Percentiles rank a stretch among this genome's conserved stretches.
These are phyloP conservation scores for Mirounga angustirostris DNA, from an alignment of 2,113 vertebrate genomes.

Conservation along the genomic window DNA sequence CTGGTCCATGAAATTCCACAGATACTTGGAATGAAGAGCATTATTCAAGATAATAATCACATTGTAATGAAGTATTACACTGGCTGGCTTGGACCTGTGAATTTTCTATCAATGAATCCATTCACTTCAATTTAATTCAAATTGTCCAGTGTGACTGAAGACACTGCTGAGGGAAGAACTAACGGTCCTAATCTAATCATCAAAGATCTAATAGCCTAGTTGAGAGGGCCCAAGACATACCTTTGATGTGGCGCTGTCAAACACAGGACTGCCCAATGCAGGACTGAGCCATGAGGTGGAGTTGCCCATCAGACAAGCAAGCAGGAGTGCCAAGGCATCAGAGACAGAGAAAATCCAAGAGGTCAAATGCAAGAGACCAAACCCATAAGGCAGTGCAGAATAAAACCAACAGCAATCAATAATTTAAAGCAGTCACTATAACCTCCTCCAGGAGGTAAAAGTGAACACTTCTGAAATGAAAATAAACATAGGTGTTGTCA, in stretches of 20 bases:
- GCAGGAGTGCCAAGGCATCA: background rate
- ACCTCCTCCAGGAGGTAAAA: background rate
- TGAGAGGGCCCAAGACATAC: background rate
- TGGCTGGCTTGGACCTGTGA: background rate
- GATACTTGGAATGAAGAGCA: background rate
- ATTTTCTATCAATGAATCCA: background rate
- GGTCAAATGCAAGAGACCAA: background rate
- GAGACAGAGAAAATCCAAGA: background rate
- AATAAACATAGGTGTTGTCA: background rate
- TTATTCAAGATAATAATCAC: background rate
- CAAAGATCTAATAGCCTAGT: background rate
- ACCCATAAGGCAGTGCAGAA: background rate
- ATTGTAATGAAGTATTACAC: background rate
- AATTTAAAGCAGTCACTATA: background rate
- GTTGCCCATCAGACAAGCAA: background rate
- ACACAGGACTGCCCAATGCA: background rate
- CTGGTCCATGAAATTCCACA: background rate
- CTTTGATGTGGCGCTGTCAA: background rate
- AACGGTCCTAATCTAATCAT: background rate
- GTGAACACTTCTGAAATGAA: background rate
- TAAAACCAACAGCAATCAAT: background rate
- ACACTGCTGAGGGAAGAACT: background rate
- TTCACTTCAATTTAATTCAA: background rate
- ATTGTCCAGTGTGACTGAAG: background rate
- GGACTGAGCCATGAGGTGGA: too few relatives aligned